Evolutionary conservation across 2,888 invertebrate species (phyloP), one percentile per base, ranked within the genome.

Genomic region (Drosophila ezoana): DNA sequence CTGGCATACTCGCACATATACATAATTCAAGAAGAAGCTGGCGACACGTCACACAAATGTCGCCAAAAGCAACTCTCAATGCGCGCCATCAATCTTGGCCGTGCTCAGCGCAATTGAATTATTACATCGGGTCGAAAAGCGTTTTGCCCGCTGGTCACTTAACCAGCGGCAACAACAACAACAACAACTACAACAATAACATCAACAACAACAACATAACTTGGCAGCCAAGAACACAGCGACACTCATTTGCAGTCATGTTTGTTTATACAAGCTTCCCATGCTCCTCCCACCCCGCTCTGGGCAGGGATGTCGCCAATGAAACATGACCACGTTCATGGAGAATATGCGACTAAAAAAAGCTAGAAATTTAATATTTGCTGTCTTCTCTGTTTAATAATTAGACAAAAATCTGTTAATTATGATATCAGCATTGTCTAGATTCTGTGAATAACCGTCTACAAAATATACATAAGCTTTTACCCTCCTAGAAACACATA

Each of bases 41-140:
- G 76, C 88, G 74, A 86, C 84, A 88, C 84, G 80, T 85, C 81
- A 88, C 89, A 88, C 87, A 85, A 88, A 82, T 88, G 88, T 85
- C 86, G 77, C 86, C 88, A 79, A 81, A 81, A 77, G 83, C 88
- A 72, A 76, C 78, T 78, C 88, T 78, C 84, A 79, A 89, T 81
- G 89, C 79, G 68, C 73, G 67, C 82, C 87, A 86, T 86, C 85
- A 89, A 87, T 86, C 85, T 85, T 89, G 63, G 66, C 45, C 47
- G 45, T 57, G 65, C 69, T 48, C 59, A 43, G 67, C 77, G 81
- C 85, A 89, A 86, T 86, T 86, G 85, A 86, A 86, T 86, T 86
- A 86, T 89, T 89, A 87, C 81, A 65, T 70, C 20, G 80, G 81
- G 79, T 85, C 79, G 89, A 86, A 72, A 76, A 74, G 77, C 74